phyloP scores from a whole-genome alignment of 2,797 vertebrate species.

The Onychomys arenicola region DNA sequence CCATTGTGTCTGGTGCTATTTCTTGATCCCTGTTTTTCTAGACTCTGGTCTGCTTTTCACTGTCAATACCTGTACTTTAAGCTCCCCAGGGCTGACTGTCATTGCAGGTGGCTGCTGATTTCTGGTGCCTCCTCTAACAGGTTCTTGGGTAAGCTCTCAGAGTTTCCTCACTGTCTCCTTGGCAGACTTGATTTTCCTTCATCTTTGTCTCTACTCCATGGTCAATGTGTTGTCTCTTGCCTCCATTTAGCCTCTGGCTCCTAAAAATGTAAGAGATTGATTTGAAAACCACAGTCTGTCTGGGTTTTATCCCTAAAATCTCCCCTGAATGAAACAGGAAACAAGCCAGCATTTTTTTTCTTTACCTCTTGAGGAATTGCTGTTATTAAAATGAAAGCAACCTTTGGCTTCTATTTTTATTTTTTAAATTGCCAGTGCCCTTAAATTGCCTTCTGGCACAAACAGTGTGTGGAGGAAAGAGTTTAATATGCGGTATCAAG shows the following conservation, averaged over 20 bases:
- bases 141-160: background rate
- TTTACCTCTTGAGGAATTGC: background rate
- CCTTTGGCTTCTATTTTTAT: conserved; percentile 47
- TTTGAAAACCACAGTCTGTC: conserved; percentile 50
- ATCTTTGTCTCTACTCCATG: background rate
- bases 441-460: conserved; percentile 1
- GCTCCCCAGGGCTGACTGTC: background rate
- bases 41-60: background rate
- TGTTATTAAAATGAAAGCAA: conserved; percentile 46
- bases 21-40: background rate
- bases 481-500: background rate
- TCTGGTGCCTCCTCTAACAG: background rate
- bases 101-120: background rate
- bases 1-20: background rate
- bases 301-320: conserved; percentile 19
- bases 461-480: background rate
- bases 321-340: background rate
- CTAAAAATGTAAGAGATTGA: conserved; percentile 23
- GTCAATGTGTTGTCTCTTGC: background rate
- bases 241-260: conserved; percentile 35
- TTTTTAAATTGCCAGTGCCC: background rate
- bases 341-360: conserved; percentile 24
- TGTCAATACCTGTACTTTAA: background rate
- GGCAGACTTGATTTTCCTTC: background rate
- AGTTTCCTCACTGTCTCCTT: background rate